Percentiles rank a stretch among this genome's conserved stretches.
phyloP scores from a whole-genome alignment of 2,888 invertebrate species.

The Octonoba sinensis region DNA sequence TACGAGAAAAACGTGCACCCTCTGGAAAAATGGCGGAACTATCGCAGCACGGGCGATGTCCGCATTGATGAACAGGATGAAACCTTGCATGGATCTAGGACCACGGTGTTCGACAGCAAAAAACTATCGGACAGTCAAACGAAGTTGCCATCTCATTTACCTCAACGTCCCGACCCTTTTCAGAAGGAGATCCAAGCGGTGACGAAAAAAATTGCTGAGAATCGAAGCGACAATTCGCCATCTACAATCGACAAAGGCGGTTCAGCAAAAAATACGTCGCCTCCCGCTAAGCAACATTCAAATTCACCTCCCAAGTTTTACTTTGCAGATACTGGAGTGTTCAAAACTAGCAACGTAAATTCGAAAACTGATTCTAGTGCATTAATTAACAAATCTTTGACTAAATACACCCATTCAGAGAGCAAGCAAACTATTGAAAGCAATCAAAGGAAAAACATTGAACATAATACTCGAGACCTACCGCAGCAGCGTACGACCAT shows the following conservation, averaged over 20 bases:
- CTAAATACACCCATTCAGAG: not conserved
- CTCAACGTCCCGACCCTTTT: conserved; percentile 50
- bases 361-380: not conserved
- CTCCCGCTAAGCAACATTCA: not conserved
- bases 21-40: conserved; percentile 45
- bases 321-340: conserved; percentile 42
- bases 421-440: not conserved
- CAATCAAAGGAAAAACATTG: not conserved
- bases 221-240: conserved; percentile 6
- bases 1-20: conserved; percentile 56
- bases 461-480: not conserved
- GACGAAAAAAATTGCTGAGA: conserved; percentile 49
- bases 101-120: conserved; percentile 53
- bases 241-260: not conserved
- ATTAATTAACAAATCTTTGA: not conserved
- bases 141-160: conserved; percentile 27
- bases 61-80: conserved; percentile 44
- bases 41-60: conserved; percentile 39
- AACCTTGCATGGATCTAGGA: conserved; percentile 1
- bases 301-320: conserved; percentile 51
- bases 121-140: conserved; percentile 42
- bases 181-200: conserved; percentile 56
- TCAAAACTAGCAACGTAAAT: conserved; percentile 11
- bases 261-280: not conserved
- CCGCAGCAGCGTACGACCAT: conserved; percentile 8